Evolutionary conservation across 2,888 invertebrate species (phyloP), one percentile per base, ranked within the genome.

Genomic region (Drosophila borealis): DNA sequence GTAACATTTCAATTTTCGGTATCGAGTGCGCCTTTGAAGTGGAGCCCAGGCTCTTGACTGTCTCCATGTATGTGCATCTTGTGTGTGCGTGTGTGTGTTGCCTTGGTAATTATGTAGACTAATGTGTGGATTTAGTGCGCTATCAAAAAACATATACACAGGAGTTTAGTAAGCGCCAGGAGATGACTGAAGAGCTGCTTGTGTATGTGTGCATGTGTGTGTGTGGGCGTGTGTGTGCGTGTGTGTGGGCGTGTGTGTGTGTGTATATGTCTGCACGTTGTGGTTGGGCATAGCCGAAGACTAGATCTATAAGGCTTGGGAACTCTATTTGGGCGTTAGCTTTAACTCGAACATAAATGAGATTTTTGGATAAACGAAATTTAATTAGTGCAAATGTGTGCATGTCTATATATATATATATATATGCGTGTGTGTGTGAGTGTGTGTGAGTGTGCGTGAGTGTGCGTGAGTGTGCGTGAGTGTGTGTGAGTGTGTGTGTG

Each of bases 291-390:
- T 10, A 44, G 51, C 39, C 17, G 41, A 13, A 21, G 4, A 44
- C 42, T 45, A 37, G 3, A 36, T 56, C 21, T 62, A 37, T 34
- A 50, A 65, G 46, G 56, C 53, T 49, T 49, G 44, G 29, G 29
- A 33, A 36, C 70, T 42, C 21, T 51, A 46, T 48, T 44, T 41
- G 49, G 69, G 41, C 42, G 37, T 17, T 46, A 44, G 74, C 53
- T 62, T 62, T 44, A 53, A 70, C 44, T 64, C 42, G 55, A 49
- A 63, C 42, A 67, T 63, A 63, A 59, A 73, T 61, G 44, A 61
- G 69, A 82, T 67, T 88, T 83, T 76, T 62, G 65, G 68, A 55
- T 76, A 83, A 83, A 77, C 78, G 68, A 88, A 83, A 87, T 83
- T 83, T 86, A 89, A 83, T 83, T 86, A 89, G 87, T 80, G 78